Base-by-base conservation (phyloP, 2,797 vertebrate genomes). In the Takifugu rubripes region DNA sequence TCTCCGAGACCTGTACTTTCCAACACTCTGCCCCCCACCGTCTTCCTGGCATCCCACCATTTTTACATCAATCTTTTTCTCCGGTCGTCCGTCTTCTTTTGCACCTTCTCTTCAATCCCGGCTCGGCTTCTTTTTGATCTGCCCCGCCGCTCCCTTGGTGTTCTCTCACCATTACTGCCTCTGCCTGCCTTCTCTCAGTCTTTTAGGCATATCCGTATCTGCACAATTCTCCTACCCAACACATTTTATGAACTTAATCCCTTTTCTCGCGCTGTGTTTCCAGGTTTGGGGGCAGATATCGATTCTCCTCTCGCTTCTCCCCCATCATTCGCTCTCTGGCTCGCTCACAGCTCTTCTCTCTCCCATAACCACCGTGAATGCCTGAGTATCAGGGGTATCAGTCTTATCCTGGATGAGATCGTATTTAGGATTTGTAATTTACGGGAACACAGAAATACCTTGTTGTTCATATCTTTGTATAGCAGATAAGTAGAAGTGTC, bases 211-310 rank as follows among this genome's bases (percentile, higher is more conserved):
- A 77, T 79, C 59, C 78, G 72, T 74, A 68, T 64, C 65, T 59
- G 72, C 31, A 21, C 72, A 75, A 55, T 74, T 79, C 75, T 64
- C 59, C 68, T 64, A 81, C 65, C 64, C 79, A 82, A 79, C 83
- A 84, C 61, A 73, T 78, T 84, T 83, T 79, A 83, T 78, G 63
- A 77, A 66, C 73, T 64, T 81, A 83, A 86, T 87, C 77, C 80
- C 65, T 85, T 78, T 76, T 77, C 71, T 77, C 63, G 66, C 74
- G 50, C 68, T 82, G 79, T 82, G 79, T 85, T 88, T 85, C 84
- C 82, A 85, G 83, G 75, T 83, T 85, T 79, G 71, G 69, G 78
- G 79, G 75, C 82, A 87, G 79, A 54, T 85, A 87, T 89, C 84
- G 83, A 88, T 87, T 85, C 70, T 76, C 54, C 59, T 85, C 52